phyloP scores from a whole-genome alignment of 2,113 vertebrate species.

The Larimichthys polyactis region DNA sequence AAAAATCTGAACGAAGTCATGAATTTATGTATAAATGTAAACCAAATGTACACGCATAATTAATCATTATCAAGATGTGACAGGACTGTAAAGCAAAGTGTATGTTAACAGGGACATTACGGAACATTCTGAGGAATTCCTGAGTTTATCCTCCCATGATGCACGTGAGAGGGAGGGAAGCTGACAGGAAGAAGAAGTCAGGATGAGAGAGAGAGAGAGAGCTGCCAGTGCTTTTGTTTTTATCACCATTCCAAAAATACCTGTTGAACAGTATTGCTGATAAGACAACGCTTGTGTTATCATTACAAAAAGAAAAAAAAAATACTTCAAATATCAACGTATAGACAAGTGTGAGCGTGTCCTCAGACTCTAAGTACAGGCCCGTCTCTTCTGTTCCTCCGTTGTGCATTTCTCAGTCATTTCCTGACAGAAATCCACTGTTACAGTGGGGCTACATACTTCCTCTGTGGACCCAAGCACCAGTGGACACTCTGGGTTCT shows the following conservation, averaged over 20 bases:
- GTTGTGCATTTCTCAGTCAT: conserved; percentile 98
- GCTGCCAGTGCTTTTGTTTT: conserved; percentile 71
- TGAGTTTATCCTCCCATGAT: conserved; percentile 94
- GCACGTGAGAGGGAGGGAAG: conserved; percentile 87
- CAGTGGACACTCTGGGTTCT: conserved; percentile 78
- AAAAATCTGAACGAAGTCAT: not conserved
- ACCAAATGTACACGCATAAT: too few relatives aligned
- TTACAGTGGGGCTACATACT: conserved; percentile 91
- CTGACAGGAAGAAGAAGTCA: conserved; percentile 44
- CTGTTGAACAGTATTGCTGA: conserved; percentile 80
- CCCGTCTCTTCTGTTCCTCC: conserved; percentile 90
- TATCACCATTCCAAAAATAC: conserved; percentile 65
- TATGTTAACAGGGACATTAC: conserved; percentile 67
- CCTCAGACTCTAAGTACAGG: conserved; percentile 85
- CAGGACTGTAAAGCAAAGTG: conserved; percentile 70
- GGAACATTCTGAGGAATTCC: conserved; percentile 97
- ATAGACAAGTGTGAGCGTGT: conserved; percentile 46
- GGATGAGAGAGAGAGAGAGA: conserved; percentile 45
- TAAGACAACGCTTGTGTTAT: conserved; percentile 73
- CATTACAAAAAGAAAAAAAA: conserved; percentile 59
- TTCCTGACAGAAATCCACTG: conserved; percentile 97
- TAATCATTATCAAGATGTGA: conserved; percentile 37
- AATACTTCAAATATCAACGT: conserved; percentile 70
- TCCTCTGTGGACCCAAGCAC: conserved; percentile 87
- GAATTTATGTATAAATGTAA: too few relatives aligned